Base-by-base conservation (phyloP, 1,140 invertebrate genomes). In the Temnothorax nylanderi region DNA sequence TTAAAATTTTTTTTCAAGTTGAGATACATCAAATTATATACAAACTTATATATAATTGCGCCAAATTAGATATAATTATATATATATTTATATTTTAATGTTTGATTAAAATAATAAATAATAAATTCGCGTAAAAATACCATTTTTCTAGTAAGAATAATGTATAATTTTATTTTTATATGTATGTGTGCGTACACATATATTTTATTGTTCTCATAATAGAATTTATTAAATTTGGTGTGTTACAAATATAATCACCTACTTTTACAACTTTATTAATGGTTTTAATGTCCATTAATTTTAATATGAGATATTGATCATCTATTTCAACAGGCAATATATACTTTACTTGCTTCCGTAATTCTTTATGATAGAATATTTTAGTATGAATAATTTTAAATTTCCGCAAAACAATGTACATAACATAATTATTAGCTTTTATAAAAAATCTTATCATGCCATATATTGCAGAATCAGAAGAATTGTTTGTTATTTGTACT, bases 261-360 rank as follows among this genome's bases (percentile, higher is more conserved):
- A n/a, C n/a, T n/a, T n/a, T n/a, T 62, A 62, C 32, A 34, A 62
- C 58, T 62, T 62, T 62, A 62, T 62, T 62, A 62, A 62, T 62
- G 26, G 10, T 62, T 62, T 62, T 32, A 32, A 62, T 62, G 58
- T 62, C 13, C 10, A 60, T 56, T 32, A 62, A 62, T 8, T 62
- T 34, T 62, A 62, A 62, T 34, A 62, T 26, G 32, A 62, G 0
- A 34, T 62, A 34, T 62, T 62, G 58, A 62, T 62, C 26, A 62
- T 34, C 13, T 62, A 32, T 13, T 62, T 26, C 26, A 0, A 62
- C 26, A 62, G 26, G 58, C 26, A 62, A 56, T 56, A 56, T 56
- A 34, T 62, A 26, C 26, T 62, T 62, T 32, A 62, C 58, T 62
- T 62, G 10, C 5, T 62, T 62, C 26, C 26, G 26, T 32, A 62